A percentile compares a stretch with the other conserved stretches of the same genome.
phyloP scores from a whole-genome alignment of 2,888 invertebrate genomes.

The Drosophila crucigera region DNA sequence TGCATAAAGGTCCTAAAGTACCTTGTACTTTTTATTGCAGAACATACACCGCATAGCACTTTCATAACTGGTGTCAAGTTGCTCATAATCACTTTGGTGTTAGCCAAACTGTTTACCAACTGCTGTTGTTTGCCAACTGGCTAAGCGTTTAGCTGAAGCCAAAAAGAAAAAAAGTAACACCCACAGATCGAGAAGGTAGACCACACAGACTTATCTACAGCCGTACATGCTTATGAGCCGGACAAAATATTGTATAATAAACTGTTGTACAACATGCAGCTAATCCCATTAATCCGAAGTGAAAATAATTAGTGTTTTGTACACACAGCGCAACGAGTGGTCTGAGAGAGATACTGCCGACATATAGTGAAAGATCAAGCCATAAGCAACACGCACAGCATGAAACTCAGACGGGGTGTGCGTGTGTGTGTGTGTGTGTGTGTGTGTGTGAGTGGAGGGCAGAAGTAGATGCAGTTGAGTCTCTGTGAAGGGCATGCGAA shows the following conservation, averaged over 20 bases:
- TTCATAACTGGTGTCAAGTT: neutral
- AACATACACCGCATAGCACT: neutral
- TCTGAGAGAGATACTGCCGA: constrained; percentile 1
- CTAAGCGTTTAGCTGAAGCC: constrained; percentile 26
- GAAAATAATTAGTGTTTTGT: constrained; percentile 83
- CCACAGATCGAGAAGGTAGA: constrained; percentile 17
- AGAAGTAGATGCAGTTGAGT: constrained; percentile 32
- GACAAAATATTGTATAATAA: constrained; percentile 77
- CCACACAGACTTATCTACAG: constrained; percentile 28
- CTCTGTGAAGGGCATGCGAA: constrained; percentile 69
- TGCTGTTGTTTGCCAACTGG: constrained; percentile 43
- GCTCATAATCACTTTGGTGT: constrained; percentile 11
- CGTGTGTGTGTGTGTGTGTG: neutral
- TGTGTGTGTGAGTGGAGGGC: neutral
- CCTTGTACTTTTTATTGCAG: neutral
- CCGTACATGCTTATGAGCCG: constrained; percentile 14
- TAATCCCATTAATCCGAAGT: constrained; percentile 83
- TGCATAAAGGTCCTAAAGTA: neutral
- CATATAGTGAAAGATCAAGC: constrained; percentile 39
- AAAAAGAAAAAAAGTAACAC: constrained; percentile 13
- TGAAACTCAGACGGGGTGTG: constrained; percentile 16
- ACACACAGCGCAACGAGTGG: constrained; percentile 67
- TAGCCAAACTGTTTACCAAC: constrained; percentile 31
- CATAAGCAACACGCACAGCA: constrained; percentile 33
- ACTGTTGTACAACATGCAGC: constrained; percentile 76